Conservation (phyloP, 2,113 vertebrate species). For the Gavia stellata region DNA sequence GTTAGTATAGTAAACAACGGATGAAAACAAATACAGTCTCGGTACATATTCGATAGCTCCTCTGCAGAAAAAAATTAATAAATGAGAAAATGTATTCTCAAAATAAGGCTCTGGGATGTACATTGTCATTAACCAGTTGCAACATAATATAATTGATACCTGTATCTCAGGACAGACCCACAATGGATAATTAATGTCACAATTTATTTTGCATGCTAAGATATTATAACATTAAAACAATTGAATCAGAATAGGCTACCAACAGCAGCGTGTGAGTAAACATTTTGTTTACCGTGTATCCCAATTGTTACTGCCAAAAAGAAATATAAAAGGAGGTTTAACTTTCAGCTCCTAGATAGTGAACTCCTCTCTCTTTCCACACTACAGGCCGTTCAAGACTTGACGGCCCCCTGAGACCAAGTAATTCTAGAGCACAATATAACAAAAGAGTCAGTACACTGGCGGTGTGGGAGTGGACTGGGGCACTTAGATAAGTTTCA, state of each 20-base stretch:
- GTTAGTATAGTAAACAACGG: conserved; percentile 44
- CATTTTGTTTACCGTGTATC: conserved; percentile 43
- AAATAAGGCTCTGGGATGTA: neutral
- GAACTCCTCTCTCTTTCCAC: conserved; percentile 54
- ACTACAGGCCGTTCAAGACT: conserved; percentile 44
- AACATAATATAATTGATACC: neutral
- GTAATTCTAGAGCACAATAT: conserved; percentile 26
- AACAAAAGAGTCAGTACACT: conserved; percentile 30
- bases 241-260: neutral
- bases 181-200: neutral
- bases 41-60: neutral
- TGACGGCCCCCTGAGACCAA: conserved; percentile 38
- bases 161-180: neutral
- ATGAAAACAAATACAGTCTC: neutral
- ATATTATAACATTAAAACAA: conserved; percentile 31
- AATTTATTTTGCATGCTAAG: conserved; percentile 3
- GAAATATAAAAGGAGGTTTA: conserved; percentile 49
- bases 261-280: conserved; percentile 8
- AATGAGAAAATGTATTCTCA: conserved; percentile 37
- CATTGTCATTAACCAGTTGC: neutral
- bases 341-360: conserved; percentile 45
- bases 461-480: conserved; percentile 34
- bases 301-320: conserved; percentile 27
- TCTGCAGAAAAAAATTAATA: conserved; percentile 58
- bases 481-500: conserved; percentile 65